phyloP scores from a whole-genome alignment of 1,140 invertebrate genomes.

The Conus ventricosus region DNA sequence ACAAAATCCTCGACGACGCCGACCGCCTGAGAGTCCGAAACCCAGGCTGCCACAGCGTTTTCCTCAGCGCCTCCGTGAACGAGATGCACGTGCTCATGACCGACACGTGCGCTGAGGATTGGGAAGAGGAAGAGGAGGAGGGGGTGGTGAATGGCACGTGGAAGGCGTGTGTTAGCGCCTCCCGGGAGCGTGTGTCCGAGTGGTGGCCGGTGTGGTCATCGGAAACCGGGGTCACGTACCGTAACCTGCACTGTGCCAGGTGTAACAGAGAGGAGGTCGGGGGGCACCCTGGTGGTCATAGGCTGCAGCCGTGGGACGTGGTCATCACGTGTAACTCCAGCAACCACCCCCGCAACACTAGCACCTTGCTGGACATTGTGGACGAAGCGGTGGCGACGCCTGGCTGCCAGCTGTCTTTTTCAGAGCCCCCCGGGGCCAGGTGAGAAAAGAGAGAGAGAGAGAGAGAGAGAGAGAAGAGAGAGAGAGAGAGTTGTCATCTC shows the following conservation, averaged over 20 bases:
- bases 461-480: too few relatives aligned
- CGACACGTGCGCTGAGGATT: background rate
- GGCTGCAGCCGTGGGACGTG: background rate
- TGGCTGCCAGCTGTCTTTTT: background rate
- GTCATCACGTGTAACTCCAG: background rate
- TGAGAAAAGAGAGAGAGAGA: background rate
- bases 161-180: background rate
- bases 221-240: background rate
- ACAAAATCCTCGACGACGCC: background rate
- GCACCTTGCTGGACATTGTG: background rate
- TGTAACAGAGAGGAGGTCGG: background rate
- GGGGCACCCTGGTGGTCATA: too few relatives aligned
- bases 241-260: background rate
- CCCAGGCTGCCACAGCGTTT: background rate
- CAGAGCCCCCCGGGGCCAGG: background rate
- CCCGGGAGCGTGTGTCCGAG: background rate
- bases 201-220: background rate
- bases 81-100: background rate
- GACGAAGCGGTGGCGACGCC: background rate
- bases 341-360: background rate
- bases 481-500: too few relatives aligned
- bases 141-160: background rate
- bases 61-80: background rate
- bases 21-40: background rate
- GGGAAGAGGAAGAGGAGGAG: background rate